phyloP scores from a whole-genome alignment of 1,140 invertebrate species.

The Mya arenaria region DNA sequence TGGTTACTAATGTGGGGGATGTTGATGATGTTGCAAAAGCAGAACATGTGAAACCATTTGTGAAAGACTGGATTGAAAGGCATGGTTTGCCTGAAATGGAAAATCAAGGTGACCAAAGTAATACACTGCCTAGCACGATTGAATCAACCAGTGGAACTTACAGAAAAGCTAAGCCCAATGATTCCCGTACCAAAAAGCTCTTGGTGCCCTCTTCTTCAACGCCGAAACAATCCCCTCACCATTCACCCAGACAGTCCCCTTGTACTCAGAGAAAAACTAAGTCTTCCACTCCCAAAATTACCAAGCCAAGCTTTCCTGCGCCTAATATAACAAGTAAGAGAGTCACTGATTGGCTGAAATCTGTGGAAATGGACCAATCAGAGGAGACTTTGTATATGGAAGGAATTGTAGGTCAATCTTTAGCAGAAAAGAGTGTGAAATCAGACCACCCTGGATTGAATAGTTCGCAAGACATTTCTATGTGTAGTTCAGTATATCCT shows the following conservation, averaged over 20 bases:
- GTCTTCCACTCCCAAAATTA: conserved; percentile 37
- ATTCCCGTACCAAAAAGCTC: conserved; percentile 62
- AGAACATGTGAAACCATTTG: conserved; percentile 73
- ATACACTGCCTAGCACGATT: conserved; percentile 52
- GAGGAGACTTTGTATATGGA: conserved; percentile 51
- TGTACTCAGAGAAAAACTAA: conserved; percentile 61
- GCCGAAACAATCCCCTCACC: conserved; percentile 69
- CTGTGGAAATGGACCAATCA: conserved; percentile 59
- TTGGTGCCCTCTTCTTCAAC: conserved; percentile 60
- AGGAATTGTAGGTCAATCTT: conserved; percentile 53
- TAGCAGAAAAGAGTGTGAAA: conserved; percentile 38
- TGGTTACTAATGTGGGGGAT: conserved; percentile 59
- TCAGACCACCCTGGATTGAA: conserved; percentile 22
- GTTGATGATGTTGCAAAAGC: conserved; percentile 47
- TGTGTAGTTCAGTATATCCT: conserved; percentile 51
- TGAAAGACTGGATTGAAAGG: conserved; percentile 77
- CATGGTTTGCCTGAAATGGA: conserved; percentile 60
- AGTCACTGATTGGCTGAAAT: conserved; percentile 77
- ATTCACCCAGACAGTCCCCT: conserved; percentile 64
- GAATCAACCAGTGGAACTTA: conserved; percentile 52
- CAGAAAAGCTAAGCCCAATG: conserved; percentile 60
- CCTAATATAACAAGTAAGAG: conserved; percentile 69
- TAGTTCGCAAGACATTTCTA: conserved; percentile 54
- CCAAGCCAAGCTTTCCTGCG: conserved; percentile 63
- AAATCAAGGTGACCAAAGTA: conserved; percentile 55